Evolutionary conservation across 2,888 invertebrate genomes (phyloP).

Genomic region (Synanthedon vespiformis): DNA sequence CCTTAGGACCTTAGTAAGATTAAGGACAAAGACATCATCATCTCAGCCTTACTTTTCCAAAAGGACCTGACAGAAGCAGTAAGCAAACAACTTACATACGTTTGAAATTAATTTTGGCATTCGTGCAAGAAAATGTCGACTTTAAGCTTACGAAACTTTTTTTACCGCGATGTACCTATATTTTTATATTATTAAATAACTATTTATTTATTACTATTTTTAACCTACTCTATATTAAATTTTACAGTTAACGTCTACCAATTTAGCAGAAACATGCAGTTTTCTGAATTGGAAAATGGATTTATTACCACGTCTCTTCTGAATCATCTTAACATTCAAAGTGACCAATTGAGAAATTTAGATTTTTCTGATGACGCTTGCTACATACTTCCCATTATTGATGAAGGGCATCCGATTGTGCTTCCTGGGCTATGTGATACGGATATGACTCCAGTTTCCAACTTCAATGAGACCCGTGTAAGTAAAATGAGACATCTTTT

Average conservation of each 20-base stretch:
- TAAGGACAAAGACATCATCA: too few species aligned
- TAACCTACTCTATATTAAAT: too few species aligned
- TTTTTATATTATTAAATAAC: too few species aligned
- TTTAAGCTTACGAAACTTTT: too few species aligned
- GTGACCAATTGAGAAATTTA: slow-evolving; percentile 16
- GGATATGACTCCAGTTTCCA: slow-evolving; percentile 25
- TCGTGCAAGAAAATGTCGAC: too few species aligned
- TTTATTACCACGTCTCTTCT: slow-evolving; percentile 21
- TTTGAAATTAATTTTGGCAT: too few species aligned
- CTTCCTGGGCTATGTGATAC: slow-evolving; percentile 40
- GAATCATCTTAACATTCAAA: slow-evolving; percentile 16
- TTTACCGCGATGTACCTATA: too few species aligned
- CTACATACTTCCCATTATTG: slow-evolving; percentile 29
- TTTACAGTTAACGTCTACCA: slow-evolving; percentile 46
- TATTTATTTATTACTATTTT: not conserved
- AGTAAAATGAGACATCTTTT: slow-evolving; percentile 11
- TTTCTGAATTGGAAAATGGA: slow-evolving; percentile 15
- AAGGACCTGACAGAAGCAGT: too few species aligned
- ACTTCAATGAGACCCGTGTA: slow-evolving; percentile 32
- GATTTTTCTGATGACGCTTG: slow-evolving; percentile 34
- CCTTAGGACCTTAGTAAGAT: too few species aligned
- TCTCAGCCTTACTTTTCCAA: too few species aligned
- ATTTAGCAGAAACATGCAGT: slow-evolving; percentile 18
- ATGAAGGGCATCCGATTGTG: slow-evolving; percentile 29
- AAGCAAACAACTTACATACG: too few species aligned